Base-by-base conservation (phyloP, 2,113 vertebrate genomes). In the Ictalurus punctatus region DNA sequence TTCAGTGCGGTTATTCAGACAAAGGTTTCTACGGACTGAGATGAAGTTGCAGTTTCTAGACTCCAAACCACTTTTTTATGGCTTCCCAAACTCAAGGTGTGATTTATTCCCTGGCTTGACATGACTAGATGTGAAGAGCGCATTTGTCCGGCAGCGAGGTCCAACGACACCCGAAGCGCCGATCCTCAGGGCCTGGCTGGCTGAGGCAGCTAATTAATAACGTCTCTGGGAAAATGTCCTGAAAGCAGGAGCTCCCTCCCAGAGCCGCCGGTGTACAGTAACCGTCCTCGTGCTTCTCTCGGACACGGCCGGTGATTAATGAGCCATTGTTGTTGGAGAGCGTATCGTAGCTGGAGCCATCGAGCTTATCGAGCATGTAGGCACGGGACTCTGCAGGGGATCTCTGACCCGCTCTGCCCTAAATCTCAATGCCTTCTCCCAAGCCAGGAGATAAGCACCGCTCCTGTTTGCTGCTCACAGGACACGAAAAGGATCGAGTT, bases 231-330 rank as follows among this genome's bases (percentile, higher is more conserved):
- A 94, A 93, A 91, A 76, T 90, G 90, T 84, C 84, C 89, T 84
- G 83, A 93, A 95, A 92, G 90, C 87, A 58, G 52, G 54, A 84
- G 89, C 86, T 61, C 56, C 85, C 83, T 88, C 84, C 84, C 91
- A 84, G 85, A 86, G 86, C 92, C 93, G 83, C 78, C 86, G 84
- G 81, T 90, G 90, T 89, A 92, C 86, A 92, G 90, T 89, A 93
- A 89, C 84, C 76, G 76, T 90, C 86, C 86, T 81, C 44, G 21
- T 65, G 67, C 65, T 83, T 83, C 90, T 69, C 69, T 74, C 84
- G 93, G 95, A 94, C 95, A 92, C 93, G 92, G 93, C 91, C 93
- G 92, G 92, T 96, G 96, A 96, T 96, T 96, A 96, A 96, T 95
- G 93, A 94, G 93, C 94, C 92, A 94, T 95, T 96, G 94, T 94